Conservation (phyloP, 92 coral and sea anemone species). For the Epizoanthus fatuus region DNA sequence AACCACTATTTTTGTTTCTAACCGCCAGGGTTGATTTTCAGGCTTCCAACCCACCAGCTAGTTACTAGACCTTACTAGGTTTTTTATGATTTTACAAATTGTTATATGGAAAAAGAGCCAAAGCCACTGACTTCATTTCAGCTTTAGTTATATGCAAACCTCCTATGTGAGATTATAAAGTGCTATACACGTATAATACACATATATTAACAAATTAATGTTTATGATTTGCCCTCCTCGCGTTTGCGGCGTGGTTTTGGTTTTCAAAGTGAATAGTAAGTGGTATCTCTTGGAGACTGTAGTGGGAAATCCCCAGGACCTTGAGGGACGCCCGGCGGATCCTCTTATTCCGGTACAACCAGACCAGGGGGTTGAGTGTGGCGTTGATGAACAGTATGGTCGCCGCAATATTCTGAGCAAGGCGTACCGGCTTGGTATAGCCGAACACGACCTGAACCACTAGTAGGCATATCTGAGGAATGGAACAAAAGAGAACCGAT, state of each 20-base stretch:
- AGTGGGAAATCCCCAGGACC: slow-evolving; percentile 9
- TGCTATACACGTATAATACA: too few species aligned
- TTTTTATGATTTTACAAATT: too few species aligned
- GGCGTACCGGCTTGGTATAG: slow-evolving; percentile 34
- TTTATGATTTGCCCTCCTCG: too few species aligned
- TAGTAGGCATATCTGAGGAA: slow-evolving; percentile 19
- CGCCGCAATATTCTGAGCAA: slow-evolving; percentile 36
- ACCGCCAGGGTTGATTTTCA: too few species aligned
- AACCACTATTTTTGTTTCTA: too few species aligned
- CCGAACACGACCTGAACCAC: slow-evolving; percentile 1
- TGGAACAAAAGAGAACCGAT: slow-evolving; percentile 26
- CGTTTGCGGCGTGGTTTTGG: neutral
- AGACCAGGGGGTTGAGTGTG: slow-evolving; percentile 29
- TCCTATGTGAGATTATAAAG: too few species aligned
- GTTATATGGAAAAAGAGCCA: too few species aligned
- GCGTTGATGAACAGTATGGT: slow-evolving; percentile 36
- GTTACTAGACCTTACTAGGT: too few species aligned
- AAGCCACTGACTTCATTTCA: too few species aligned
- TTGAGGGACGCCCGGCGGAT: slow-evolving; percentile 11
- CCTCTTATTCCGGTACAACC: slow-evolving; percentile 21
- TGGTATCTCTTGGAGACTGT: neutral
- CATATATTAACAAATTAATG: too few species aligned
- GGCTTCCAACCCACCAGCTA: too few species aligned
- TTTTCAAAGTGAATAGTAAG: neutral
- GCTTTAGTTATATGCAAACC: too few species aligned